Percentiles rank a stretch among this genome's conserved stretches.
Conservation (phyloP, 2,113 vertebrate species). For the Pseudonaja textilis region DNA sequence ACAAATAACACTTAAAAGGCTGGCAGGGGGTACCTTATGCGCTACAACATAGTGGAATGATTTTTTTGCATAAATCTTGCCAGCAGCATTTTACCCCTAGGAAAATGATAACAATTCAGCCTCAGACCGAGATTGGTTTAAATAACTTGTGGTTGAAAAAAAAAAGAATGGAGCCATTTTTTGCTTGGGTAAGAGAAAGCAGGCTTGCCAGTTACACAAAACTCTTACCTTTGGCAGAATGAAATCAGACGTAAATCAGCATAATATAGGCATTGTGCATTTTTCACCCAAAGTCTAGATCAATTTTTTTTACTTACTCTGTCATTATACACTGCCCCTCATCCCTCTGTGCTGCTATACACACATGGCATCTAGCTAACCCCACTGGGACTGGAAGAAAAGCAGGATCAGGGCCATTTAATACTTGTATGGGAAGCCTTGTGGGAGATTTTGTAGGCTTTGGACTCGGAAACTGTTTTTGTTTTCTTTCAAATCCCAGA, state of each 20-base stretch:
- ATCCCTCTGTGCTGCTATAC: neutral
- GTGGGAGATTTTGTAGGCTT: neutral
- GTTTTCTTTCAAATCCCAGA: neutral
- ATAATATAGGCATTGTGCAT: neutral
- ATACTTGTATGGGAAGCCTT: neutral
- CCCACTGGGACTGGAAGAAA: neutral
- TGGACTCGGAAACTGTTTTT: neutral
- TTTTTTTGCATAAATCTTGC: neutral
- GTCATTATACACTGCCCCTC: neutral
- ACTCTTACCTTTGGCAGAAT: neutral
- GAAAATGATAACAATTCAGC: neutral
- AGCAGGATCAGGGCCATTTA: neutral
- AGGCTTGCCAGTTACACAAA: neutral
- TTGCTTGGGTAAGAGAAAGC: too few relatives aligned
- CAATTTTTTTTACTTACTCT: neutral
- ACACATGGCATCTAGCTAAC: neutral
- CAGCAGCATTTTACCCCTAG: neutral
- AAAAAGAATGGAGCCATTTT: neutral
- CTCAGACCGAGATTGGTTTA: neutral
- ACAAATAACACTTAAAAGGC: constrained; percentile 5
- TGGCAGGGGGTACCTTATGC: constrained; percentile 12
- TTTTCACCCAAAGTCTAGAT: neutral
- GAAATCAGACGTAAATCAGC: neutral
- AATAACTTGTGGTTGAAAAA: neutral
- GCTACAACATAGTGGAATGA: neutral